Base-by-base conservation (phyloP, 2,797 vertebrate species). In the Hippocampus kuda region DNA sequence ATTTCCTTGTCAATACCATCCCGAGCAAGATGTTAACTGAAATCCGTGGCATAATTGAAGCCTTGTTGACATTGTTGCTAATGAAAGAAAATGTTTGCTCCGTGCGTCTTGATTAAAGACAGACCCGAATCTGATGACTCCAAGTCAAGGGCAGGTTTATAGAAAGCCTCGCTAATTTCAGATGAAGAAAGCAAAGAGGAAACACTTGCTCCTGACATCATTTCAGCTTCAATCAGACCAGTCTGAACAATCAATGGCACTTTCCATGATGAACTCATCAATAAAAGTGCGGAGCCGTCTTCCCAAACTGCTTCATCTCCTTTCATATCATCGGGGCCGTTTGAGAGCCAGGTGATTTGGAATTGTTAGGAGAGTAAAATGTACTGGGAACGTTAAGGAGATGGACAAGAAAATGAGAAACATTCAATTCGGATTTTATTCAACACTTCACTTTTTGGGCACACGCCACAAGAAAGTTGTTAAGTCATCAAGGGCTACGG, bases 401-500 rank as follows among this genome's bases (percentile, higher is more conserved):
- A 30, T 66, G 48, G 34, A 66, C 65, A 54, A 24, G 51, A 56
- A 67, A 56, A 67, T 42, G 20, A 53, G 65, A 67, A 41, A 67
- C 49, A 67, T 15, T 44, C 44, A 65, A 12, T 26, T 65, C 24
- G 10, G 24, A 24, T 65, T 24, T 64, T 30, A 46, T 49, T 65
- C 44, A 46, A 65, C 63, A 30, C 77, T 74, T 80, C 62, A 77
- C 79, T 67, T 72, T 48, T 65, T n/a, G 75, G 78, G 66, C 70
- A 72, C 71, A 73, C 75, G 65, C 77, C 77, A 81, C 81, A 79
- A 79, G 75, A 85, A 84, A 82, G 77, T 78, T 78, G 69, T 86
- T 71, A 82, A 85, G 74, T 78, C 74, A 82, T 85, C 76, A 85
- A 85, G 83, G 79, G 71, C 76, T 69, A 46, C 60, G 75, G 75